Percentiles rank a stretch among this genome's conserved stretches.
Evolutionary conservation across 1,140 invertebrate species (phyloP).

Genomic region (Planococcus citri): DNA sequence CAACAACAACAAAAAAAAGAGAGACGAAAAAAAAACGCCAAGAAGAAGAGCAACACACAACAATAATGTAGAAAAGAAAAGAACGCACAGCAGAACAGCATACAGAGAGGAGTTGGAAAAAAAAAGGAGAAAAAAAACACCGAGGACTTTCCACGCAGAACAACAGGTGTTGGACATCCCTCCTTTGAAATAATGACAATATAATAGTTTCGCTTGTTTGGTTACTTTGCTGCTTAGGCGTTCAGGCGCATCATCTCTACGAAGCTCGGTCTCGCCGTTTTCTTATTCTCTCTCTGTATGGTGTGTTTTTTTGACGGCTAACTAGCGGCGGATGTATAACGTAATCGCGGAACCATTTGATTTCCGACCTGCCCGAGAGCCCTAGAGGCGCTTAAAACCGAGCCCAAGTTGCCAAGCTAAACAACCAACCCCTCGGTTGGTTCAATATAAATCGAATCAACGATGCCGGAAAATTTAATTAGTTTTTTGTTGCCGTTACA

Average conservation of each 20-base stretch:
- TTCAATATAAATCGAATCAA: not conserved
- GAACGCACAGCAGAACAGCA: too few relatives aligned
- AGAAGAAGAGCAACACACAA: slow-evolving; percentile 1
- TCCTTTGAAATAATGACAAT: slow-evolving; percentile 18
- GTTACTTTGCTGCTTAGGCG: not conserved
- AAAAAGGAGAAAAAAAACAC: not conserved
- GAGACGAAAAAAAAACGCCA: not conserved
- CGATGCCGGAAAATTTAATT: not conserved
- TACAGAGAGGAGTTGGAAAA: not conserved
- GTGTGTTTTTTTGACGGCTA: not conserved
- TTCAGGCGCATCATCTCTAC: slow-evolving; percentile 14
- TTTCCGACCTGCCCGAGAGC: not conserved
- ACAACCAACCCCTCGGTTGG: too few relatives aligned
- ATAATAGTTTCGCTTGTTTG: slow-evolving; percentile 20
- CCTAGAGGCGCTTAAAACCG: not conserved
- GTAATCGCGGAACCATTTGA: not conserved
- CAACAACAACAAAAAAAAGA: not conserved
- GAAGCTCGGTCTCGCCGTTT: not conserved
- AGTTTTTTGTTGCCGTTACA: not conserved
- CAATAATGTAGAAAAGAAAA: not conserved
- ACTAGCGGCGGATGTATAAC: not conserved
- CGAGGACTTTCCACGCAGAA: slow-evolving; percentile 18
- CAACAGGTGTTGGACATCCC: slow-evolving; percentile 19
- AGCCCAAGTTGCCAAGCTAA: too few relatives aligned
- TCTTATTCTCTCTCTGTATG: not conserved